phyloP scores from a whole-genome alignment of 2,797 vertebrate genomes.

The Neosilurus hyrtlii region DNA sequence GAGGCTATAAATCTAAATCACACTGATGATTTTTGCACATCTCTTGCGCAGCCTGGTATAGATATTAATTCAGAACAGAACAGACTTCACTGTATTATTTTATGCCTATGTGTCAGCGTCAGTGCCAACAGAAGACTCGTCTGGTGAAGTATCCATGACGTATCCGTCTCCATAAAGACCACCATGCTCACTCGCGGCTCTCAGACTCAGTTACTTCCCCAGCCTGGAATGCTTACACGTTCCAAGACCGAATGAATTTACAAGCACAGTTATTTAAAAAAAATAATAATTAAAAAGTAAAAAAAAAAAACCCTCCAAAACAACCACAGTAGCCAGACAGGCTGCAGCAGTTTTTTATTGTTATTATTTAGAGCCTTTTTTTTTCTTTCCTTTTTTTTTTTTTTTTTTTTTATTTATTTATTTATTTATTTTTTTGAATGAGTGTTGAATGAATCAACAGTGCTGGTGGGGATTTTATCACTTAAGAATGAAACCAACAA shows the following conservation, averaged over 20 bases:
- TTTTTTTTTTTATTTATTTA: slow-evolving; percentile 13
- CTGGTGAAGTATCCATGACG: slow-evolving; percentile 45
- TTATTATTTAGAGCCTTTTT: slow-evolving; percentile 22
- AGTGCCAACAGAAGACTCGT: slow-evolving; percentile 1
- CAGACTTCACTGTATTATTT: background rate
- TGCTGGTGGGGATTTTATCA: slow-evolving; percentile 40
- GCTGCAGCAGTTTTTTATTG: slow-evolving; percentile 6
- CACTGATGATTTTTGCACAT: slow-evolving; percentile 14
- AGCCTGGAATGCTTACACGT: slow-evolving; percentile 53
- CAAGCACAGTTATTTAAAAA: slow-evolving; percentile 27
- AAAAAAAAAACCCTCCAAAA: slow-evolving; percentile 50
- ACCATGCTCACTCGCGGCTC: slow-evolving; percentile 45
- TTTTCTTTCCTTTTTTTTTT: slow-evolving; percentile 14
- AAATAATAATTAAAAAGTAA: slow-evolving; percentile 7
- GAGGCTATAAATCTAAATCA: slow-evolving; percentile 2
- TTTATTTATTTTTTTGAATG: slow-evolving; percentile 18
- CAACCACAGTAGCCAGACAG: slow-evolving; percentile 52
- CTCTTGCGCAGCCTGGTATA: slow-evolving; percentile 3
- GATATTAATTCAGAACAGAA: slow-evolving; percentile 6
- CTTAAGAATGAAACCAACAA: slow-evolving; percentile 36
- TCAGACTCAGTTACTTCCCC: slow-evolving; percentile 42
- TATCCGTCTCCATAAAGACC: slow-evolving; percentile 34
- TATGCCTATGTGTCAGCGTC: slow-evolving; percentile 33
- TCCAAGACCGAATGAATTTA: slow-evolving; percentile 42
- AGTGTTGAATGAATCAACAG: slow-evolving; percentile 43